Percentiles rank a stretch among this genome's conserved stretches.
phyloP scores from a whole-genome alignment of 2,888 invertebrate species.

The Sinohyriopsis cumingii region DNA sequence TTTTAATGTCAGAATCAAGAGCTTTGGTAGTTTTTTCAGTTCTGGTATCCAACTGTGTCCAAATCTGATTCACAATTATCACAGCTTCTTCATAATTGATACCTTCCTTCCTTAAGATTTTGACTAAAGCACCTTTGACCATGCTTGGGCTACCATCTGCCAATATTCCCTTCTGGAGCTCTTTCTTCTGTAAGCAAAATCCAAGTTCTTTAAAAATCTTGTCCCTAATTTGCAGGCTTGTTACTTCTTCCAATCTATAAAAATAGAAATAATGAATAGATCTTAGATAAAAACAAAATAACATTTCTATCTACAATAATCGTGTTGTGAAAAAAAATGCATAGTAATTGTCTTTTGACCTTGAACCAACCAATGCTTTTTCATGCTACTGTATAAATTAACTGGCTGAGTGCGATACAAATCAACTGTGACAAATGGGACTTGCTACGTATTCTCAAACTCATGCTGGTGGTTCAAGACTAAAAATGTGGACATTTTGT shows the following conservation, averaged over 20 bases:
- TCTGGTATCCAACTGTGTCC: slow-evolving; percentile 40
- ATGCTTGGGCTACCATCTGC: slow-evolving; percentile 70
- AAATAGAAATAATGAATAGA: slow-evolving; percentile 1
- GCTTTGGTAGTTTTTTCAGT: slow-evolving; percentile 34
- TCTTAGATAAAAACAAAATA: neutral
- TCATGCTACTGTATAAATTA: too few species aligned
- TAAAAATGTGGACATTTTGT: too few species aligned
- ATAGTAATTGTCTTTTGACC: too few species aligned
- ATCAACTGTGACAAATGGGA: too few species aligned
- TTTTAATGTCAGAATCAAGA: slow-evolving; percentile 42
- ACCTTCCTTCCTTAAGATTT: slow-evolving; percentile 65
- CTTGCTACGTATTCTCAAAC: too few species aligned
- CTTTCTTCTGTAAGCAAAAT: slow-evolving; percentile 59
- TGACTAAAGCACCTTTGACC: slow-evolving; percentile 64
- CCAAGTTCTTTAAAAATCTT: slow-evolving; percentile 70
- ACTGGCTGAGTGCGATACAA: too few species aligned
- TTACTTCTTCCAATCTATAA: slow-evolving; percentile 69
- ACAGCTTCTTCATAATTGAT: slow-evolving; percentile 59
- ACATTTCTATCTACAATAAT: neutral
- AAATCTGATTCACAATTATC: slow-evolving; percentile 53
- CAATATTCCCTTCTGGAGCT: slow-evolving; percentile 62
- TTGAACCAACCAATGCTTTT: too few species aligned
- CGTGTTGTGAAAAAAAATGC: too few species aligned
- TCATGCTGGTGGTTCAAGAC: too few species aligned
- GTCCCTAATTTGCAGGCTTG: slow-evolving; percentile 62